A percentile compares a stretch with the other conserved stretches of the same genome.
Evolutionary conservation across 2,113 vertebrate species (phyloP).

Genomic region (Spermophilus dauricus): DNA sequence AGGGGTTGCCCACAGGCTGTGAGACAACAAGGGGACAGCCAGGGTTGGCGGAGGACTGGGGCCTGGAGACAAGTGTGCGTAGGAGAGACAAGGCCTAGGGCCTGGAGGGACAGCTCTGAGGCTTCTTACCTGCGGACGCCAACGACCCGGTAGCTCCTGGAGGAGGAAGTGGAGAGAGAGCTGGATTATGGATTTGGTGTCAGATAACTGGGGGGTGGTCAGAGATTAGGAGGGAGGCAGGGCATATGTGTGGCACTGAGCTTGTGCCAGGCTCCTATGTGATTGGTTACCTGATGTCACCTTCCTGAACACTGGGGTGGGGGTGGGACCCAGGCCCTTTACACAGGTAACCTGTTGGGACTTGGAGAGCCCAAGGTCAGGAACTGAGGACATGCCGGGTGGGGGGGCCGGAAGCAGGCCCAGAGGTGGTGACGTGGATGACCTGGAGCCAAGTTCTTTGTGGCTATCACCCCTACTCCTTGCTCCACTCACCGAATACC

Average conservation of each 20-base stretch:
- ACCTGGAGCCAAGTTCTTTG: background rate
- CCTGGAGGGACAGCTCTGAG: background rate
- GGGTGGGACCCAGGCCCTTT: background rate
- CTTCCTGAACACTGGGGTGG: background rate
- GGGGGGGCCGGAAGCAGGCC: background rate
- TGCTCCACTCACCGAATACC: constrained; percentile 64
- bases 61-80: background rate
- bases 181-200: constrained; percentile 15
- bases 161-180: constrained; percentile 19
- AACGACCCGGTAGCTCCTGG: background rate
- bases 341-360: background rate
- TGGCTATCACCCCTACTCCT: background rate
- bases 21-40: background rate
- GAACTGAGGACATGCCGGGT: background rate
- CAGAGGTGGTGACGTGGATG: background rate
- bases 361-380: background rate
- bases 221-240: constrained; percentile 16
- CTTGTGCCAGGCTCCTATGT: background rate
- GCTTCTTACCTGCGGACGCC: constrained; percentile 46
- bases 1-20: constrained; percentile 78
- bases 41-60: background rate
- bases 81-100: background rate
- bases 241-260: background rate
- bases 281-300: background rate
- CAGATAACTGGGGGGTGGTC: background rate